Conservation (phyloP, 2,888 invertebrate genomes). For the Ophonus ardosiacus region DNA sequence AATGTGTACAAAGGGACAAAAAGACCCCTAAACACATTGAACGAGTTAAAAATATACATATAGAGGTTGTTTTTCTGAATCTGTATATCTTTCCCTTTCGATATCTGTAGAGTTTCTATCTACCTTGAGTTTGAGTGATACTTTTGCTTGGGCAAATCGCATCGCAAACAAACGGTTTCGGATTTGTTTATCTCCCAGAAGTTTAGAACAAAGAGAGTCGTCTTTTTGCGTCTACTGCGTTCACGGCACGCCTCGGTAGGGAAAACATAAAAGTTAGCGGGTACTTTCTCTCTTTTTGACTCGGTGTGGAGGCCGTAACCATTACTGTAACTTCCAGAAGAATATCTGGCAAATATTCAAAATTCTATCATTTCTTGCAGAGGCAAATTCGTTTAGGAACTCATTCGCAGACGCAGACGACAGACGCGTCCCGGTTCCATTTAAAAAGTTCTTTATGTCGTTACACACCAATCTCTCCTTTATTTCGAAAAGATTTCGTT, state of each 20-base stretch:
- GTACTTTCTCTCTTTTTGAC: constrained; percentile 23
- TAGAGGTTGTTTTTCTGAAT: neutral
- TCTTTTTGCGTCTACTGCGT: constrained; percentile 11
- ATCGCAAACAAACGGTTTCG: neutral
- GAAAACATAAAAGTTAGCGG: constrained; percentile 14
- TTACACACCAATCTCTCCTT: constrained; percentile 43
- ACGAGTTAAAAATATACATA: neutral
- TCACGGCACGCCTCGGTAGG: no score
- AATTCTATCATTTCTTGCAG: constrained; percentile 53
- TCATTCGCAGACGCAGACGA: constrained; percentile 46
- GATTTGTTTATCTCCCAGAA: neutral
- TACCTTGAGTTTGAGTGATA: neutral
- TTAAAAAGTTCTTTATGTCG: constrained; percentile 43
- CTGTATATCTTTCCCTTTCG: no score
- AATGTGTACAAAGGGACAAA: no score
- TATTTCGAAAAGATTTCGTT: constrained; percentile 30
- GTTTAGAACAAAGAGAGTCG: constrained; percentile 10
- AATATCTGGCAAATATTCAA: constrained; percentile 61
- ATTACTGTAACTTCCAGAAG: constrained; percentile 50
- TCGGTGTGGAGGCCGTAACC: constrained; percentile 15
- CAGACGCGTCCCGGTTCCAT: constrained; percentile 27
- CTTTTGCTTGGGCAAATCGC: neutral
- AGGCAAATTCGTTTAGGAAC: constrained; percentile 57
- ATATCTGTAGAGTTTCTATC: no score
- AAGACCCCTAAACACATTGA: no score